These are phyloP conservation scores for Pygoscelis antarcticus DNA, from an alignment of 2,113 vertebrate genomes.

Conservation along the genomic window DNA sequence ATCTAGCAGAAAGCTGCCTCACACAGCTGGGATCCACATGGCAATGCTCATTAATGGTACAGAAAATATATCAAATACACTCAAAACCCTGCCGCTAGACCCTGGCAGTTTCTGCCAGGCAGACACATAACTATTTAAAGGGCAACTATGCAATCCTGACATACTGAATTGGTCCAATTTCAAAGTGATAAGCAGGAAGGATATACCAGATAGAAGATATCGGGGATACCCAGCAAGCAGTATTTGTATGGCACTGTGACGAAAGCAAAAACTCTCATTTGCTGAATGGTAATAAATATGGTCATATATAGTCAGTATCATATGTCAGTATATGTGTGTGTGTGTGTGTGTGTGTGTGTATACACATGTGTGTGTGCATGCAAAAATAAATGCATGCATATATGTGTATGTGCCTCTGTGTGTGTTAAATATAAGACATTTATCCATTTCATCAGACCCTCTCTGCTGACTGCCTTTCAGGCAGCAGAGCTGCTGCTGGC, in stretches of 20 bases:
- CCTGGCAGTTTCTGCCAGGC: background rate
- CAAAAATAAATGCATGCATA: background rate
- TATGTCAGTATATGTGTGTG: too few relatives aligned
- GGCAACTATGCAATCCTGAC: background rate
- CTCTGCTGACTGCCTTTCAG: background rate
- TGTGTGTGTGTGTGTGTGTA: background rate
- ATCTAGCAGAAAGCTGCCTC: background rate
- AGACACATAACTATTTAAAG: background rate
- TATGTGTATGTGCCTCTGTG: accelerated
- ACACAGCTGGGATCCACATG: background rate
- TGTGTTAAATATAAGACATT: background rate
- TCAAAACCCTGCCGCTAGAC: background rate
- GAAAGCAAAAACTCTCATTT: background rate
- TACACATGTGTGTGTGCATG: accelerated
- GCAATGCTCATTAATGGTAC: background rate
- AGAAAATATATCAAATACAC: background rate
- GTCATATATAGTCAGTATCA: background rate
- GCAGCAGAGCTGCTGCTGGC: background rate
- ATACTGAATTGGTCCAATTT: background rate
- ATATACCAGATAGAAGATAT: background rate
- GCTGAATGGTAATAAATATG: background rate
- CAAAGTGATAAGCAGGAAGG: background rate
- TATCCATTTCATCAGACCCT: background rate
- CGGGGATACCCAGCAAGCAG: accelerated
- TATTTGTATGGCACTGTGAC: background rate